These are phyloP conservation scores for Drosophila flavopinicola DNA, from an alignment of 2,888 invertebrate genomes.

Conservation along the genomic window DNA sequence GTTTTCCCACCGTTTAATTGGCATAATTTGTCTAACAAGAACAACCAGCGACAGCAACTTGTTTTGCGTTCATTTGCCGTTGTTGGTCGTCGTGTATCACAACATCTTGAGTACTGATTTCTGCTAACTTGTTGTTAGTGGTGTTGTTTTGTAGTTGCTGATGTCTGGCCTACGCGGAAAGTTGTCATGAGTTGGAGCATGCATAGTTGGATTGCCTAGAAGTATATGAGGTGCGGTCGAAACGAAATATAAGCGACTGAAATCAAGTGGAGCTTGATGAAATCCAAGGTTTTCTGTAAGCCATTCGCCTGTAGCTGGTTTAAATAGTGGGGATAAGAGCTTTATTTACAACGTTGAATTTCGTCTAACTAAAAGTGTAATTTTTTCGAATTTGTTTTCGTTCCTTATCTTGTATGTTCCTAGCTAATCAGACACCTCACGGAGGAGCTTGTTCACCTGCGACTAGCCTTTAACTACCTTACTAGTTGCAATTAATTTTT, in stretches of 20 bases:
- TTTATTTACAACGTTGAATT: background rate
- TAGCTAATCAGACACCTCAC: slow-evolving; percentile 24
- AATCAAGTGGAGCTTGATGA: slow-evolving; percentile 3
- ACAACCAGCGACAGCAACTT: slow-evolving; percentile 46
- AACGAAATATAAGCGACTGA: slow-evolving; percentile 23
- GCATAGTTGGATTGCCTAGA: slow-evolving; percentile 36
- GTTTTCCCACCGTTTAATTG: slow-evolving; percentile 79
- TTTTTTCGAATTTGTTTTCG: too few relatives aligned
- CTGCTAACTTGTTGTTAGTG: slow-evolving; percentile 34
- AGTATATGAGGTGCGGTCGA: slow-evolving; percentile 29
- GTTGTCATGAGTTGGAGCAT: slow-evolving; percentile 19
- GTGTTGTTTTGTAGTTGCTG: slow-evolving; percentile 15
- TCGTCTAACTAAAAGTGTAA: too few relatives aligned
- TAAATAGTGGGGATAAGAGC: background rate
- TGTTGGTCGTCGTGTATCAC: slow-evolving; percentile 40
- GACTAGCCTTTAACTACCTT: slow-evolving; percentile 22
- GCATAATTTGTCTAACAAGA: slow-evolving; percentile 80
- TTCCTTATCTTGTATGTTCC: background rate
- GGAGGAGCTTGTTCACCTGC: background rate
- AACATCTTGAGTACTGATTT: slow-evolving; percentile 46
- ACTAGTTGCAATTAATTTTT: slow-evolving; percentile 61
- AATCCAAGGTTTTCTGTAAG: slow-evolving; percentile 27
- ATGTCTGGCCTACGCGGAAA: slow-evolving; percentile 61
- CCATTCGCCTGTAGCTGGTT: slow-evolving; percentile 27
- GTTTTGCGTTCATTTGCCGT: slow-evolving; percentile 47